Base-by-base conservation (phyloP, 1,140 invertebrate species). In the Drosophila paulistorum region DNA sequence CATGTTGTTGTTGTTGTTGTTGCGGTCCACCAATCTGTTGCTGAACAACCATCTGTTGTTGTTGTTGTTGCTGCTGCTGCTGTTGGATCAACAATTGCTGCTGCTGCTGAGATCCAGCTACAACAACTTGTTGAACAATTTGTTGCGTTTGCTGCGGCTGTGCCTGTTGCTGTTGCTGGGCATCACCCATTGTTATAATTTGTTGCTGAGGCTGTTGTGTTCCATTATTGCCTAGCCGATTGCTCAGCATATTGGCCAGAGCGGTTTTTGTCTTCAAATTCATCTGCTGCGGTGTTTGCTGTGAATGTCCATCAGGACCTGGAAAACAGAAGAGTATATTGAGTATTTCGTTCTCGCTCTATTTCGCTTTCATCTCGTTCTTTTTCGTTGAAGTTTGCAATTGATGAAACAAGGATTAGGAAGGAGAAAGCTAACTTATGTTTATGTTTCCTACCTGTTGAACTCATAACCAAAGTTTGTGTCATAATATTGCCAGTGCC, bases 211-310 rank as follows among this genome's bases (percentile, higher is more conserved):
- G 91, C 71, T 70, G 82, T 71, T 85, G 82, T 1, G 72, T 79
- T n/a, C 91, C 84, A 75, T 94, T 92, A 41, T 94, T 94, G 91
- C 97, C 96, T 37, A 98, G 93, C 51, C 98, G 94, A 89, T 96
- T 98, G 78, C 96, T 98, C 57, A 99, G 93, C 96, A 99, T 97
- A 92, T 98, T 98, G 7, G 98, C 98, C 20, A 99, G 93, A 0
- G 98, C 98, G 1, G 98, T 98, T 94, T 99, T 99, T 6, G 98
- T 98, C 92, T 98, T 98, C 0, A 97, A 95, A 90, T 97, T 98
- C 37, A 98, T 92, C 60, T 91, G 92, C 68, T 92, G 92, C 20
- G 84, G 90, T 5, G 85, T 80, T 62, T 92, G 91, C 62, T 86
- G 84, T 20, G 76, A 66, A 60, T 93, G 93, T 14, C 83, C 81